These are phyloP conservation scores for Cochlearius cochlearius DNA, from an alignment of 2,113 vertebrate species.

Conservation along the genomic window DNA sequence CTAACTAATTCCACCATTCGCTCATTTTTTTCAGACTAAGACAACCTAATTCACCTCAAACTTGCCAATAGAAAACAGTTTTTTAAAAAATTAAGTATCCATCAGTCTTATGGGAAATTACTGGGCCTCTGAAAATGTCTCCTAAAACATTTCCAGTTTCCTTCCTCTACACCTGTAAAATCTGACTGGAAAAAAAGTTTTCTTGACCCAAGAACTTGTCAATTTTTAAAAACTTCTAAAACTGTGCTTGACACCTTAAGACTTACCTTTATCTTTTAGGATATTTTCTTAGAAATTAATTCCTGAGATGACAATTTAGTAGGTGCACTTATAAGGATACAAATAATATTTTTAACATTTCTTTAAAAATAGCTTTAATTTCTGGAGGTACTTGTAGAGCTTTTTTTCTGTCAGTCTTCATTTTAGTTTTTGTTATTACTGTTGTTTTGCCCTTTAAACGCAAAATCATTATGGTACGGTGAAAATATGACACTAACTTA, in stretches of 20 bases:
- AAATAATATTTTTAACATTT: background rate
- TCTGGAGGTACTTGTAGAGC: background rate
- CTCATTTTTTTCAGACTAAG: background rate
- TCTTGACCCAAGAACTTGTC: background rate
- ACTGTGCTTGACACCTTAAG: background rate
- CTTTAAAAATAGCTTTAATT: background rate
- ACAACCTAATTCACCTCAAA: background rate
- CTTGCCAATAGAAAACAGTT: background rate
- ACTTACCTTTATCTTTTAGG: background rate
- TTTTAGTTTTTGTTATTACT: background rate
- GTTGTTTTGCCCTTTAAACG: background rate
- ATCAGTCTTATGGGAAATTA: background rate
- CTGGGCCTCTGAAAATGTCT: slow-evolving; percentile 11
- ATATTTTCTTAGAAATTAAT: background rate
- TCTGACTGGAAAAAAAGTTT: background rate
- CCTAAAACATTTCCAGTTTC: background rate
- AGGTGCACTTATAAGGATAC: background rate
- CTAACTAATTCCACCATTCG: background rate
- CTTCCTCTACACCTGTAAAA: background rate
- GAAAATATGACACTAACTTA: background rate
- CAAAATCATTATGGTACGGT: background rate
- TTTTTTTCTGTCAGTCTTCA: background rate
- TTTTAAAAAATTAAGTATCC: background rate
- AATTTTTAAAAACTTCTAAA: background rate
- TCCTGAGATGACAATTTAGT: background rate